Conservation (phyloP, 2,113 vertebrate genomes). For the Serilophus lunatus region DNA sequence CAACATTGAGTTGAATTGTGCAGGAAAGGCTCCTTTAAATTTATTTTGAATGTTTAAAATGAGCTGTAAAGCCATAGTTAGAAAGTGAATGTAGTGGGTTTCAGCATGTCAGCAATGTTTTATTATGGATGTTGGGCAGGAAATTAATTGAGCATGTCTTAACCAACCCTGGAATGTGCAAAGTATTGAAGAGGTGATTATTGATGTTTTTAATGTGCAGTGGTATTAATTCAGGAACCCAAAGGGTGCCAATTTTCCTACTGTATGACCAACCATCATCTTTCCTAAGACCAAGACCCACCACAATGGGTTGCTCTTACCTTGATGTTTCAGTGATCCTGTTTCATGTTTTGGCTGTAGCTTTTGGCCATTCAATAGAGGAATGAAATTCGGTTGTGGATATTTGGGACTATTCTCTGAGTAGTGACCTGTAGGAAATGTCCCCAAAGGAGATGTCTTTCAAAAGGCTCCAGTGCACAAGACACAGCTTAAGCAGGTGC, state of each 20-base stretch:
- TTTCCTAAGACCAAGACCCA: not conserved
- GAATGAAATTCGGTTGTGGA: not conserved
- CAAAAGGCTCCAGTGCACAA: not conserved
- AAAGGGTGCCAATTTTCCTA: not conserved
- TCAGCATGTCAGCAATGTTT: not conserved
- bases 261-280: rapidly evolving
- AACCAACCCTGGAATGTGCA: not conserved
- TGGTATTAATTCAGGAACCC: not conserved
- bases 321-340: not conserved
- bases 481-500: not conserved
- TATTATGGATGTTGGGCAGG: not conserved
- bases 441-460: not conserved
- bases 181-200: not conserved
- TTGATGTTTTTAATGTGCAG: not conserved
- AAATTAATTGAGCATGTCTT: not conserved
- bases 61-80: not conserved
- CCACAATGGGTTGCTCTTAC: not conserved
- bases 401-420: not conserved
- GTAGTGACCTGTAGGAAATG: not conserved
- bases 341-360: not conserved
- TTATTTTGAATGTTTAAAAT: not conserved
- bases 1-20: not conserved
- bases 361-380: not conserved
- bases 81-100: not conserved
- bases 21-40: not conserved